These are phyloP conservation scores for Rhopalosiphum nymphaeae DNA, from an alignment of 2,888 invertebrate genomes.

Conservation along the genomic window DNA sequence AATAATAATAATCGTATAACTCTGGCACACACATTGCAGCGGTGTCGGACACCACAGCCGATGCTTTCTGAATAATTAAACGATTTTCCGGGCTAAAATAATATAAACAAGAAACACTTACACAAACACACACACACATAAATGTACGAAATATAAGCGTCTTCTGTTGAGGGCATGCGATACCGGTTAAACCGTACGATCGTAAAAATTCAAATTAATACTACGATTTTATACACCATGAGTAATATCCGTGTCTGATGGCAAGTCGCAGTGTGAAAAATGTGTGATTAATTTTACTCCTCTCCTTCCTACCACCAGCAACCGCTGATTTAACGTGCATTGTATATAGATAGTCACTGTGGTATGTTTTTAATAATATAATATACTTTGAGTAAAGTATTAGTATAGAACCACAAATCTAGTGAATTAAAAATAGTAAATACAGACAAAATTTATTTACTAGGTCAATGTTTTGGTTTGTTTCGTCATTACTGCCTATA, in stretches of 20 bases:
- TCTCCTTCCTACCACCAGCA: too few relatives aligned
- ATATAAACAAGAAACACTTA: neutral
- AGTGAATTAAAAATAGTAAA: neutral
- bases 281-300: constrained; percentile 27
- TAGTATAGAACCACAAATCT: neutral
- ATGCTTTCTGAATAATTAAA: neutral
- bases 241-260: constrained; percentile 37
- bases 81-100: constrained; percentile 17
- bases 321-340: neutral
- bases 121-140: neutral
- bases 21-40: neutral
- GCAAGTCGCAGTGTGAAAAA: neutral
- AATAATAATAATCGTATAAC: neutral
- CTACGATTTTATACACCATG: constrained; percentile 15
- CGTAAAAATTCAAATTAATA: constrained; percentile 37
- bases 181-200: constrained; percentile 43
- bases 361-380: neutral
- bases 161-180: neutral
- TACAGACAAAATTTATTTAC: neutral
- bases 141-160: neutral
- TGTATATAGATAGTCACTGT: neutral
- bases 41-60: neutral
- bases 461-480: neutral
- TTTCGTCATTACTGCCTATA: neutral
- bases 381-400: neutral